phyloP scores from a whole-genome alignment of 2,888 invertebrate genomes.

The Chironomus riparius region DNA sequence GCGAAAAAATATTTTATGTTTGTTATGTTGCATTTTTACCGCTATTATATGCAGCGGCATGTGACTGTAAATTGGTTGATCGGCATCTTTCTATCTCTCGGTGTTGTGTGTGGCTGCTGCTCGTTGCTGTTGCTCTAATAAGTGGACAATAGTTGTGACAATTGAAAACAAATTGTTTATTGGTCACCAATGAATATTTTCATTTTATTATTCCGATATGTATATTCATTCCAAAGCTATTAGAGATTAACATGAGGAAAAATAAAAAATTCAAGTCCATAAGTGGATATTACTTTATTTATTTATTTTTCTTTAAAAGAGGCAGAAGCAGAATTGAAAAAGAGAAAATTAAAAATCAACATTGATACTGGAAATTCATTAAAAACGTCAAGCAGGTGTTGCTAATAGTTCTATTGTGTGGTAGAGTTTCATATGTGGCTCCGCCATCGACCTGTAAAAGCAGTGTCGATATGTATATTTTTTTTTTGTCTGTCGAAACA shows the following conservation, averaged over 20 bases:
- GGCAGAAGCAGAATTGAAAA: too few species aligned
- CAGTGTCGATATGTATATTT: background rate
- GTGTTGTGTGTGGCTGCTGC: background rate
- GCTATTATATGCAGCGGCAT: too few species aligned
- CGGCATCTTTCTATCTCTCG: background rate
- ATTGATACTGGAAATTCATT: background rate
- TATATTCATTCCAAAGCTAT: too few species aligned
- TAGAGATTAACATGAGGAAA: too few species aligned
- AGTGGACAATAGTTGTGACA: background rate
- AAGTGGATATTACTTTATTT: too few species aligned
- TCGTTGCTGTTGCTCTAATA: background rate
- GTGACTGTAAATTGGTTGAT: too few species aligned
- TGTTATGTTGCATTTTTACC: background rate
- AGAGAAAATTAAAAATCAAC: background rate
- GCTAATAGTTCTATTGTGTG: constrained; percentile 25
- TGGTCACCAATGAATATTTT: too few species aligned
- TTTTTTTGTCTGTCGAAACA: background rate
- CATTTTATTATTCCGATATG: too few species aligned
- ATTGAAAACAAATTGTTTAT: background rate
- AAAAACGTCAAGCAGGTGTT: constrained; percentile 23
- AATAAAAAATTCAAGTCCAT: background rate
- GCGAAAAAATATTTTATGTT: constrained; percentile 4
- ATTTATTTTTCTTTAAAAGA: background rate
- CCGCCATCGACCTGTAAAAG: constrained; percentile 13
- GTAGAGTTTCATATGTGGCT: background rate